Evolutionary conservation across 35 echinoderm and acorn worm species (phyloP).

Genomic region (Ophiothrix spiculata): DNA sequence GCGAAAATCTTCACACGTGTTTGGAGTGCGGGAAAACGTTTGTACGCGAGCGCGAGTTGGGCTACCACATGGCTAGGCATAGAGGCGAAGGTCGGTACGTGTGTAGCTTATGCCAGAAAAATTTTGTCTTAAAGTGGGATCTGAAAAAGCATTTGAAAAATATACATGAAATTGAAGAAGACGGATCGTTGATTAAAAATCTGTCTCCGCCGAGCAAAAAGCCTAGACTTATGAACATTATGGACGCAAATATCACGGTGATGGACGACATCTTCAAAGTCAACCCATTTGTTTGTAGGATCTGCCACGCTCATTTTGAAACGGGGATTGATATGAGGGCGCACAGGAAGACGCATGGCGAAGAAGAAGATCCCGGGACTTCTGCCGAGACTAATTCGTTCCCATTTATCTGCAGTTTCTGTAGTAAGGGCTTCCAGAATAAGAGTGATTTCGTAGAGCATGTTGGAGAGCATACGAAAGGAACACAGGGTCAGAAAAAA

Average conservation of each 20-base stretch:
- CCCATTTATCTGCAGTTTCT: neutral
- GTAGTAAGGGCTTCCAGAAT: constrained; percentile 8
- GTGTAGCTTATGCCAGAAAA: neutral
- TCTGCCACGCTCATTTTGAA: neutral
- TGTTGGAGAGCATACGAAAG: neutral
- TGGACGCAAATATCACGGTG: neutral
- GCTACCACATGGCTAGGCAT: neutral
- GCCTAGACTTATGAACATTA: neutral
- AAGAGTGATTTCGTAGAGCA: neutral
- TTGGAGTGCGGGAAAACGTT: neutral
- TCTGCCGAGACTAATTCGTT: neutral
- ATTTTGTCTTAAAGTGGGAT: constrained; percentile 5
- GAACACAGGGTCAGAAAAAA: neutral
- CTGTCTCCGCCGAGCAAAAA: neutral
- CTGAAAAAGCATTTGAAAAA: neutral
- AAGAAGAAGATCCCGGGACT: neutral
- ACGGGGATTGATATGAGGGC: neutral
- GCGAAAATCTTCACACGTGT: neutral
- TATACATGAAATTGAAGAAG: neutral
- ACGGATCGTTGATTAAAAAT: neutral
- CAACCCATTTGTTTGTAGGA: neutral
- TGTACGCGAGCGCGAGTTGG: neutral
- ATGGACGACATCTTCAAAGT: neutral
- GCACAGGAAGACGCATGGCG: neutral
- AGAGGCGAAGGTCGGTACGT: neutral